phyloP scores from a whole-genome alignment of 2,888 invertebrate species.

The Aporophyla lueneburgensis region DNA sequence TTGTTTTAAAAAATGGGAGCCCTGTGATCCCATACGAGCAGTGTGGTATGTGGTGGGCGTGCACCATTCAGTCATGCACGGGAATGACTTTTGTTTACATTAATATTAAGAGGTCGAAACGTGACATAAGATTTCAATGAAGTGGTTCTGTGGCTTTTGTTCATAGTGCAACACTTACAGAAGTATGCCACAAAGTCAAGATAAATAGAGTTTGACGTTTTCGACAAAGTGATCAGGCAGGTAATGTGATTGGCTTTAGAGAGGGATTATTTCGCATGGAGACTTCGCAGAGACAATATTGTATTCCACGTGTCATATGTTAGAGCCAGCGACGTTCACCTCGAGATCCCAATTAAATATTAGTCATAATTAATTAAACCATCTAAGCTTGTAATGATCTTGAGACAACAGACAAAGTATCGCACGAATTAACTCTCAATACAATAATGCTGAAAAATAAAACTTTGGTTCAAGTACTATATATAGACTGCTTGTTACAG shows the following conservation, averaged over 20 bases:
- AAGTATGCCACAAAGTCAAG: slow-evolving; percentile 12
- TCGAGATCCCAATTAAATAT: slow-evolving; percentile 56
- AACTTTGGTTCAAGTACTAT: background rate
- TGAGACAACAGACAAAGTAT: slow-evolving; percentile 12
- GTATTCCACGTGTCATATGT: slow-evolving; percentile 36
- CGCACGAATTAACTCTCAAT: slow-evolving; percentile 4
- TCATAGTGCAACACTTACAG: slow-evolving; percentile 1
- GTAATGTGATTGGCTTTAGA: slow-evolving; percentile 2
- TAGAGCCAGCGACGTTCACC: slow-evolving; percentile 39
- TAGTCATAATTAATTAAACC: slow-evolving; percentile 61
- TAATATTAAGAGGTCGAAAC: slow-evolving; percentile 43
- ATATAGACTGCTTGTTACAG: too few species aligned
- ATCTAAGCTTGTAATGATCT: slow-evolving; percentile 49
- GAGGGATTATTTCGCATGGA: background rate
- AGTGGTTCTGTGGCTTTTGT: slow-evolving; percentile 37
- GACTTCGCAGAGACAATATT: background rate
- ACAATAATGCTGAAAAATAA: background rate
- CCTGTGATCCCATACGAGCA: slow-evolving; percentile 46
- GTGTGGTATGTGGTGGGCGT: slow-evolving; percentile 58
- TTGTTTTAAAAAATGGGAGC: slow-evolving; percentile 64
- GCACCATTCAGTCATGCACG: slow-evolving; percentile 26
- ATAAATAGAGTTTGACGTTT: slow-evolving; percentile 21
- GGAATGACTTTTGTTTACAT: slow-evolving; percentile 59
- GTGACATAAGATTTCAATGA: slow-evolving; percentile 54
- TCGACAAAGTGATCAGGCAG: background rate